Base-by-base conservation (phyloP, 2,888 invertebrate genomes). In the Callinectes sapidus region DNA sequence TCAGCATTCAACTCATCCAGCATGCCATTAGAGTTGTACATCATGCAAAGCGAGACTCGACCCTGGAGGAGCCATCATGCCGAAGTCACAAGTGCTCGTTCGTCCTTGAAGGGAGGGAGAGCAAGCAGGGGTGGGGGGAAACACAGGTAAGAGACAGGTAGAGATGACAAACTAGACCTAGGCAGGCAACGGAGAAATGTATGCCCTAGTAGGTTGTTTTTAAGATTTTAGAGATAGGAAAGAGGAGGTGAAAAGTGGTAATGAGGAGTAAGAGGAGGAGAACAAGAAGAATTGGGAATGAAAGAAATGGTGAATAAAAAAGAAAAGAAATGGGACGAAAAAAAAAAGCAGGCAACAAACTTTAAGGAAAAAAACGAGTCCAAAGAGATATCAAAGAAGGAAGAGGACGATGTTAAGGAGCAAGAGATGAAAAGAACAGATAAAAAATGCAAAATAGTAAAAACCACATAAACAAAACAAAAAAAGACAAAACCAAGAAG, bases 1-100 rank as follows among this genome's bases (percentile, higher is more conserved):
- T 81, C 35, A 35, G 16, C 81, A 35, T 81, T 81, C 81, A 35
- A 16, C 35, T 81, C 81, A 81, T 81, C 81, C 81, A 35, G 81
- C 81, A 13, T 81, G 16, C 16, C 81, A 81, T 81, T 13, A 32
- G 23, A n/a, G 0, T 3, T 35, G 32, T 3, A 16, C 81, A 32
- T 35, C 35, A 81, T 81, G 81, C 81, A 81, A 81, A 28, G 81
- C 81, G 81, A 81, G 35, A 14, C 8, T 8, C 8, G 81, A 81
- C 35, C 81, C 81, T 81, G 81, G 14, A 32, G 35, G 35, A 2
- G 81, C 32, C 14, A 35, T 81, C 28, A 81, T 35, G 32, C 14
- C 18, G 2, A 6, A 35, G 35, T 81, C 32, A 35, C 35, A 35
- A 16, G 35, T 35, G 81, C 32, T 23, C 16, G 35, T 16, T 23